Evolutionary conservation across 2,888 invertebrate genomes (phyloP).

Genomic region (Yponomeuta plumbellus): DNA sequence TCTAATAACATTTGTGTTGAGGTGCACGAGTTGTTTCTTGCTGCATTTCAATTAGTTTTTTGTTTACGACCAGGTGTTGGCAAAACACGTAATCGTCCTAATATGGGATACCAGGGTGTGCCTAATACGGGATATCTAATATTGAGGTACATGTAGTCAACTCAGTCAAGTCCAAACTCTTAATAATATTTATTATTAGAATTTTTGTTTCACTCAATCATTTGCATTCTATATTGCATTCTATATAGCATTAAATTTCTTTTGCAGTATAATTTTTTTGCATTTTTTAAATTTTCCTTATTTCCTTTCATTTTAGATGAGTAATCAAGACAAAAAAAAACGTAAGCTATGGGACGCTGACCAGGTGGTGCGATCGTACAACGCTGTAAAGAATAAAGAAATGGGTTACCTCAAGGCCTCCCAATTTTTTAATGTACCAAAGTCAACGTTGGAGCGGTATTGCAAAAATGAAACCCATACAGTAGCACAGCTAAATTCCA

Average conservation of each 20-base stretch:
- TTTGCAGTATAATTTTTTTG: too few species aligned
- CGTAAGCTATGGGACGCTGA: background rate
- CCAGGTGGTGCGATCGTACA: background rate
- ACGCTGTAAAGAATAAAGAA: constrained; percentile 6
- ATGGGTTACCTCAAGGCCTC: background rate
- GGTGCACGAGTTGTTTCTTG: constrained; percentile 1
- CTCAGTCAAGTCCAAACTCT: too few species aligned
- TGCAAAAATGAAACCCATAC: constrained; percentile 14
- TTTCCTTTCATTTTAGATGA: too few species aligned
- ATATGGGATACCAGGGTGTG: constrained; percentile 3
- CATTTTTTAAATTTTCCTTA: too few species aligned
- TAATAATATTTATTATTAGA: too few species aligned
- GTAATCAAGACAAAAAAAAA: background rate
- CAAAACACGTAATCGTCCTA: background rate
- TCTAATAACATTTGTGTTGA: background rate
- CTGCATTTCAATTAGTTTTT: constrained; percentile 1
- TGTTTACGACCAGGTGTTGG: background rate
- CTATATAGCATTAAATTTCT: too few species aligned
- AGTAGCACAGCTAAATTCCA: constrained; percentile 11
- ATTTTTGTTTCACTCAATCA: too few species aligned
- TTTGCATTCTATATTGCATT: too few species aligned
- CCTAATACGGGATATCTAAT: constrained; percentile 3
- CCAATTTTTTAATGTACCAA: constrained; percentile 18
- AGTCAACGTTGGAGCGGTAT: constrained; percentile 19
- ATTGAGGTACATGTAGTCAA: background rate